phyloP scores from a whole-genome alignment of 2,888 invertebrate genomes.

The Andrena hattorfiana region DNA sequence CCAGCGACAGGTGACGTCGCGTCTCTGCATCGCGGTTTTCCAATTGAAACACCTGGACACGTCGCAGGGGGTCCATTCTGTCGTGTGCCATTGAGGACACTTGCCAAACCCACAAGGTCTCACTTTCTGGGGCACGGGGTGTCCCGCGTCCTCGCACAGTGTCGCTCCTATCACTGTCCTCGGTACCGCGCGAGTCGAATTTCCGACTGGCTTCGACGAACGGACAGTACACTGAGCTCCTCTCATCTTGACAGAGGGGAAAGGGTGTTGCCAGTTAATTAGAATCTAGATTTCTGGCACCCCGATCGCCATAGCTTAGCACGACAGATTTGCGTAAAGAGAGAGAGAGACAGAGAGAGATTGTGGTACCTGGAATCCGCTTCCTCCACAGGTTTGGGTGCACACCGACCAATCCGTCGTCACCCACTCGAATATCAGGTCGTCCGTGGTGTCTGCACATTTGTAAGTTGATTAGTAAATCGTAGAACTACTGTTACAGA shows the following conservation, averaged over 20 bases:
- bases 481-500: too few relatives aligned
- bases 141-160: conserved; percentile 90
- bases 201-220: conserved; percentile 82
- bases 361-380: conserved; percentile 87
- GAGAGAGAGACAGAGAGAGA: neutral
- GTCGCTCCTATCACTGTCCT: conserved; percentile 87
- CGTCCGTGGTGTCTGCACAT: conserved; percentile 51
- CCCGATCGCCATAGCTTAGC: neutral
- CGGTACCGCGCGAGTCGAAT: conserved; percentile 79
- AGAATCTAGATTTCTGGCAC: neutral
- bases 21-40: conserved; percentile 92
- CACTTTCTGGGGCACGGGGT: conserved; percentile 88
- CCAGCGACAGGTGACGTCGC: conserved; percentile 88
- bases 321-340: neutral
- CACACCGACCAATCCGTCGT: conserved; percentile 95
- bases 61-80: conserved; percentile 90
- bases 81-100: conserved; percentile 91
- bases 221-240: conserved; percentile 91
- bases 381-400: conserved; percentile 92
- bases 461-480: conserved; percentile 38
- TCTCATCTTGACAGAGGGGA: conserved; percentile 86
- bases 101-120: conserved; percentile 89
- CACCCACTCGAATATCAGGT: conserved; percentile 91
- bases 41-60: conserved; percentile 91
- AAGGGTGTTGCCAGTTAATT: neutral